phyloP scores from a whole-genome alignment of 2,888 invertebrate species.

The Tetragnatha montana region DNA sequence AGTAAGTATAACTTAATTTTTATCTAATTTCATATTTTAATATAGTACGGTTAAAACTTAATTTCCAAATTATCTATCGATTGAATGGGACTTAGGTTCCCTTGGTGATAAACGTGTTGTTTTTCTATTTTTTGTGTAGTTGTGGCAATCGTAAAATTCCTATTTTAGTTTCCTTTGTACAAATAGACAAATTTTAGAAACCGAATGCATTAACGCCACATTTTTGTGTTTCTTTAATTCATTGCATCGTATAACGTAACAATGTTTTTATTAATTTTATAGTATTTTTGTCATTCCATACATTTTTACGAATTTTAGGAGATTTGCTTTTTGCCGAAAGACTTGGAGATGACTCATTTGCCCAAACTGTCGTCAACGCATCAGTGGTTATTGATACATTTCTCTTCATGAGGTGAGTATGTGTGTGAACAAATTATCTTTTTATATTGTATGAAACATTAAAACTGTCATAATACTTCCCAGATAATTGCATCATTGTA shows the following conservation, averaged over 20 bases:
- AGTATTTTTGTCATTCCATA: neutral
- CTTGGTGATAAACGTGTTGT: no score
- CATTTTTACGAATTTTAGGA: neutral
- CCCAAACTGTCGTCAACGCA: slow-evolving; percentile 19
- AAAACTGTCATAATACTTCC: neutral
- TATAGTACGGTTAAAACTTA: no score
- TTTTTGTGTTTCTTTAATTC: no score
- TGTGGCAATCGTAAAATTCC: no score
- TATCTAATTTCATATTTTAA: no score
- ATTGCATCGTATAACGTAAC: no score
- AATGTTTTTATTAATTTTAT: neutral
- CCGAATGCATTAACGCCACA: no score
- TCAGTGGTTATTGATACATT: slow-evolving; percentile 21
- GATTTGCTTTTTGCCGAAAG: neutral
- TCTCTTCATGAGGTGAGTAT: slow-evolving; percentile 21
- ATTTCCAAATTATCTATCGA: no score
- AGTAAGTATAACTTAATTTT: neutral
- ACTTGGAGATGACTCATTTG: slow-evolving; percentile 4
- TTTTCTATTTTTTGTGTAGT: no score
- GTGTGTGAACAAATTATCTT: neutral
- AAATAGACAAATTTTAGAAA: no score
- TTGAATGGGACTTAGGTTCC: no score
- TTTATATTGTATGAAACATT: neutral
- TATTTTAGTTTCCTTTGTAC: no score
- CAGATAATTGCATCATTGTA: neutral